A percentile compares a stretch with the other conserved stretches of the same genome.
These are phyloP conservation scores for mouse (Mus musculus) DNA, from an alignment of 2,113 vertebrate species.

Conservation along the genomic window DNA sequence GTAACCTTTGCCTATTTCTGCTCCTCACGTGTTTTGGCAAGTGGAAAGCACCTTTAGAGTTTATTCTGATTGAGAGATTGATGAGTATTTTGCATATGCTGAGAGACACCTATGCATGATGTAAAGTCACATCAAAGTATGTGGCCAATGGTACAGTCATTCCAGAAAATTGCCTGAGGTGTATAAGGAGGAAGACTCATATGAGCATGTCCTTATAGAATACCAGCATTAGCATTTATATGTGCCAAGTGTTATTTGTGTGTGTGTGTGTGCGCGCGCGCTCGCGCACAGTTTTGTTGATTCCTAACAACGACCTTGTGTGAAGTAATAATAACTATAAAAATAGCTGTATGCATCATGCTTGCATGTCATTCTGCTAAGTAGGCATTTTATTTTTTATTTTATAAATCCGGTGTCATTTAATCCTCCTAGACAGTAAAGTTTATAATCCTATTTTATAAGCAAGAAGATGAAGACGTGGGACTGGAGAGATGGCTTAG, in stretches of 20 bases:
- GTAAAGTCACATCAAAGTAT: not conserved
- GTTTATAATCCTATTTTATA: slow-evolving; percentile 24
- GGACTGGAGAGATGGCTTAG: not conserved
- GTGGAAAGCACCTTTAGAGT: slow-evolving; percentile 6
- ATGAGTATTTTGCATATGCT: not conserved
- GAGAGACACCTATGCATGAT: not conserved
- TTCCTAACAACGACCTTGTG: slow-evolving; percentile 1
- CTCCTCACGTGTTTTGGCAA: slow-evolving; percentile 40
- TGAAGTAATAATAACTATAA: slow-evolving; percentile 38
- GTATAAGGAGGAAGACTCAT: not conserved
- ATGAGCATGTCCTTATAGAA: not conserved
- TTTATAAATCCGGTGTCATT: not conserved
- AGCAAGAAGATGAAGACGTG: slow-evolving; percentile 24
- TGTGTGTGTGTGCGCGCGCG: not conserved
- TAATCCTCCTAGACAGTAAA: not conserved
- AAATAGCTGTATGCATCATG: not conserved
- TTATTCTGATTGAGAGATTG: slow-evolving; percentile 17
- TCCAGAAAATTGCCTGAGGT: not conserved
- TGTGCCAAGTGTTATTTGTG: not conserved
- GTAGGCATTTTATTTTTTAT: not conserved
- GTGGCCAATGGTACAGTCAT: not conserved
- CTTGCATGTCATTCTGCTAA: slow-evolving; percentile 47
- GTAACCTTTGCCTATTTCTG: not conserved
- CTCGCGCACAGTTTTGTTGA: slow-evolving; percentile 9
- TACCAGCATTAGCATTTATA: slow-evolving; percentile 13